Percentiles rank a stretch among this genome's conserved stretches.
Conservation (phyloP, 2,888 invertebrate species). For the Neoaliturus tenellus region DNA sequence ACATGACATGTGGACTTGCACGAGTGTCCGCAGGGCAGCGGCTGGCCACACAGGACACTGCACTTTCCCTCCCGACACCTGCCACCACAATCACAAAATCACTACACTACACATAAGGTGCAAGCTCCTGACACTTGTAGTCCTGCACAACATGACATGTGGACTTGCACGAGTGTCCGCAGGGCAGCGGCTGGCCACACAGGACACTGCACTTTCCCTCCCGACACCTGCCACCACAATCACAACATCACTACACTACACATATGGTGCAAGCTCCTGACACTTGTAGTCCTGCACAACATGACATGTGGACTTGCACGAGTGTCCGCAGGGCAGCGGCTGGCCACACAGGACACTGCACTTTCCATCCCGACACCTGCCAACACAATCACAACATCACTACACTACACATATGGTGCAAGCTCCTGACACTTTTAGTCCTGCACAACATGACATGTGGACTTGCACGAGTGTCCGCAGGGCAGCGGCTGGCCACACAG, state of each 20-base stretch:
- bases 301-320: conserved; percentile 79
- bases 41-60: conserved; percentile 73
- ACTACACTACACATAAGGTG: conserved; percentile 72
- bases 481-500: conserved; percentile 74
- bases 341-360: conserved; percentile 76
- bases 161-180: conserved; percentile 79
- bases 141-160: conserved; percentile 79
- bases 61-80: conserved; percentile 79
- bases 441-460: conserved; percentile 79
- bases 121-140: no score
- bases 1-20: conserved; percentile 80
- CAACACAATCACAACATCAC: no score
- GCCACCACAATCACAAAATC: not conserved
- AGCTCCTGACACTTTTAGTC: no score
- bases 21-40: conserved; percentile 78
- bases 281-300: conserved; percentile 75
- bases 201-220: conserved; percentile 79
- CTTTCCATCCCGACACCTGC: conserved; percentile 78
- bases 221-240: conserved; percentile 67
- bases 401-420: conserved; percentile 71
- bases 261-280: conserved; percentile 64
- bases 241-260: conserved; percentile 71
- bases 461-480: conserved; percentile 80
- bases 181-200: conserved; percentile 75
- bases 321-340: conserved; percentile 78